These are phyloP conservation scores for Henricia sp. DNA, from an alignment of 53 echinoderm and acorn worm species.

Conservation along the genomic window DNA sequence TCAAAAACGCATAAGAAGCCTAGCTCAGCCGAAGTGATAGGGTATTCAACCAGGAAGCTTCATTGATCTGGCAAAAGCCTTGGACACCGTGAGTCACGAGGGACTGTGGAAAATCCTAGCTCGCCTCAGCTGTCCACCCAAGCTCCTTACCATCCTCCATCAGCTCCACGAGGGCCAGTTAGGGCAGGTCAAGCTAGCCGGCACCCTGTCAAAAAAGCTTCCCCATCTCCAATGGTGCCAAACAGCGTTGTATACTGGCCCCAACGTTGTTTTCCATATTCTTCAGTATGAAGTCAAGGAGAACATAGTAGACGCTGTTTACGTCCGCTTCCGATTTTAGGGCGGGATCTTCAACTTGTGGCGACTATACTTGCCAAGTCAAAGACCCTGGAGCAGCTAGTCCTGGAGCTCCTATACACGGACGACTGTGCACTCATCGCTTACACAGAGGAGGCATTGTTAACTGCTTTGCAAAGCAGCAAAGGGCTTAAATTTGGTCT, in stretches of 20 bases:
- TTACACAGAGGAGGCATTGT: constrained; percentile 21
- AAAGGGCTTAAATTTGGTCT: constrained; percentile 25
- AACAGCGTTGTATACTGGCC: constrained; percentile 76
- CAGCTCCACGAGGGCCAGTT: constrained; percentile 62
- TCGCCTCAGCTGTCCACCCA: constrained; percentile 57
- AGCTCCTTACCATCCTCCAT: constrained; percentile 49
- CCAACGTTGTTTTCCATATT: constrained; percentile 43
- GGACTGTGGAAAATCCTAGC: constrained; percentile 57
- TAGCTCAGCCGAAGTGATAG: not conserved
- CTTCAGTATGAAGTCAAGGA: constrained; percentile 43
- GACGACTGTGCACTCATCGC: constrained; percentile 33
- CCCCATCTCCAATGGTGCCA: constrained; percentile 55
- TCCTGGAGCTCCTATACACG: constrained; percentile 29
- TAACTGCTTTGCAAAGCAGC: constrained; percentile 30
- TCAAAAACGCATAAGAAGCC: constrained; percentile 1
- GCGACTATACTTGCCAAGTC: constrained; percentile 30
- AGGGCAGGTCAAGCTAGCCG: constrained; percentile 32
- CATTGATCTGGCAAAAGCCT: constrained; percentile 48
- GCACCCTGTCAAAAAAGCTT: constrained; percentile 9
- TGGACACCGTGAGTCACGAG: constrained; percentile 44
- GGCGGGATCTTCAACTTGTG: constrained; percentile 51
- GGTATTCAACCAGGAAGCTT: constrained; percentile 16
- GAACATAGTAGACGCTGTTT: constrained; percentile 11
- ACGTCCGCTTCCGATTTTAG: constrained; percentile 26
- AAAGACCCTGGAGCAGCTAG: constrained; percentile 23